Conservation (phyloP, 2,888 invertebrate species). For the Laothoe populi region DNA sequence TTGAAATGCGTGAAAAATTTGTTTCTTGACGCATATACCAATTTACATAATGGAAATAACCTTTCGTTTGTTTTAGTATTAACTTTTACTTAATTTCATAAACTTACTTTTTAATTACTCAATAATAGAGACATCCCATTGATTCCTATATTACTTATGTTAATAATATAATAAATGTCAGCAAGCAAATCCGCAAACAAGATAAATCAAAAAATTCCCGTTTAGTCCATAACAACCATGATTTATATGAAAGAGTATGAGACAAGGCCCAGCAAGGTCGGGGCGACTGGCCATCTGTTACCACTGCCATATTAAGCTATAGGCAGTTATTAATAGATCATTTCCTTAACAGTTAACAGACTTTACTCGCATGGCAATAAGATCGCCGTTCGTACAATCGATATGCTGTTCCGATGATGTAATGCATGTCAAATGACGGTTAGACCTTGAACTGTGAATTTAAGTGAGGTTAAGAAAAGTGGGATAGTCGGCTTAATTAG, state of each 20-base stretch:
- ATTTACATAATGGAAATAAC: background rate
- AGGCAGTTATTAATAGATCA: conserved; percentile 12
- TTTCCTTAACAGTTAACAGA: conserved; percentile 19
- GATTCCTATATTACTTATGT: too few relatives aligned
- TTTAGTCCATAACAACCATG: conserved; percentile 21
- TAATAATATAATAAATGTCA: background rate
- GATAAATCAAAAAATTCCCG: background rate
- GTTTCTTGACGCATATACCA: background rate
- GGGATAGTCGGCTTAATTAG: conserved; percentile 8
- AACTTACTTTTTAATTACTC: background rate
- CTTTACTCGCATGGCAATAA: conserved; percentile 21
- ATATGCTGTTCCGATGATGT: conserved; percentile 15
- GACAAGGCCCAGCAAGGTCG: conserved; percentile 56
- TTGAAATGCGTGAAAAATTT: conserved; percentile 17
- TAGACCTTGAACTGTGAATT: conserved; percentile 26
- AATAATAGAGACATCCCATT: background rate
- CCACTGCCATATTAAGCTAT: conserved; percentile 36
- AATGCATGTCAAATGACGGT: conserved; percentile 23
- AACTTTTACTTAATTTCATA: background rate
- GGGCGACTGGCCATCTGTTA: conserved; percentile 70
- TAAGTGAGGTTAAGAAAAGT: conserved; percentile 26
- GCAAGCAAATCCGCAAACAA: background rate
- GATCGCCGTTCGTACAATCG: conserved; percentile 18
- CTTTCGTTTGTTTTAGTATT: background rate
- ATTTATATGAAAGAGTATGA: conserved; percentile 29